phyloP scores from a whole-genome alignment of 1,140 invertebrate species.

The Bombus sylvicola region DNA sequence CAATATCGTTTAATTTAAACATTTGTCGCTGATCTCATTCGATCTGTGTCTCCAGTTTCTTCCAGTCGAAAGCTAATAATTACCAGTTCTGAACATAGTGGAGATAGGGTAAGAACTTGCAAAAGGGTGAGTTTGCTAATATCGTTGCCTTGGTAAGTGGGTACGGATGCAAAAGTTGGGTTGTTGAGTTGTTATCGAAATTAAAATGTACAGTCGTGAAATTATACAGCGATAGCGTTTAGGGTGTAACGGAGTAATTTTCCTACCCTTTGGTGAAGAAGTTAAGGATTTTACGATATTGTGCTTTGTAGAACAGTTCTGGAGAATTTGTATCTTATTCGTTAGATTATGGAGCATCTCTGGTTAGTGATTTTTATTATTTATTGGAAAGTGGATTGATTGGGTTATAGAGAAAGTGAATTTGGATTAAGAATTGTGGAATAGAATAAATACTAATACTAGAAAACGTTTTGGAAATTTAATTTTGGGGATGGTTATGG shows the following conservation, averaged over 20 bases:
- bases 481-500: too few relatives aligned
- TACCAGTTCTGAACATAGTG: conserved; percentile 35
- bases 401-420: too few relatives aligned
- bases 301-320: too few relatives aligned
- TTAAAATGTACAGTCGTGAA: conserved; percentile 18
- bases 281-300: too few relatives aligned
- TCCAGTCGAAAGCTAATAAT: conserved; percentile 64
- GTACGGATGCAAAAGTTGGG: background rate
- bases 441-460: too few relatives aligned
- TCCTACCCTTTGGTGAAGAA: background rate
- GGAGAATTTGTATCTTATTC: too few relatives aligned
- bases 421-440: too few relatives aligned
- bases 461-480: too few relatives aligned
- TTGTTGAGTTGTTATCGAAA: background rate
- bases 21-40: conserved; percentile 65
- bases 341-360: too few relatives aligned
- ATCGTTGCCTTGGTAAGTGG: background rate
- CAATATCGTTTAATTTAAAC: conserved; percentile 71
- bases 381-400: too few relatives aligned
- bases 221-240: background rate
- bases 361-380: too few relatives aligned
- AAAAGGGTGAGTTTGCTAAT: conserved; percentile 2
- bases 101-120: background rate
- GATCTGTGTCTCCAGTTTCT: conserved; percentile 35
- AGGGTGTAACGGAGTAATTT: background rate